Evolutionary conservation across 2,888 invertebrate species (phyloP).

Genomic region (Lithosia quadra): DNA sequence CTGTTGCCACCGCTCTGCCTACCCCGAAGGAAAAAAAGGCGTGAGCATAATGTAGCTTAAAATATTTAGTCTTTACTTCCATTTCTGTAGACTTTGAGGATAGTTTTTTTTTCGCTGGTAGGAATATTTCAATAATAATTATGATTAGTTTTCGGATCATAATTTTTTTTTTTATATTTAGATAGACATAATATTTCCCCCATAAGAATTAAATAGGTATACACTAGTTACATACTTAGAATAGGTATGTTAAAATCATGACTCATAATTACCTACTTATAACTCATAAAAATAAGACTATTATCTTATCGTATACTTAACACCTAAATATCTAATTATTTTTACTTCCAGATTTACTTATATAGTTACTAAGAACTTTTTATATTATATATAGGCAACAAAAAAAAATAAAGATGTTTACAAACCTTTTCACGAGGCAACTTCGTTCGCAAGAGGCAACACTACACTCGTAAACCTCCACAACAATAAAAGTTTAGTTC

Average conservation of each 20-base stretch:
- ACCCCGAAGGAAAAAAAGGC: no score
- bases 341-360: slow-evolving; percentile 9
- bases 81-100: no score
- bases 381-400: not conserved
- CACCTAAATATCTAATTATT: not conserved
- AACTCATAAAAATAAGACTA: not conserved
- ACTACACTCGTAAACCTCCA: slow-evolving; percentile 40
- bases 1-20: no score
- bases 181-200: no score
- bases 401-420: slow-evolving; percentile 27
- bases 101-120: not conserved
- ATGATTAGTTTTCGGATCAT: no score
- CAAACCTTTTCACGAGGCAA: slow-evolving; percentile 47
- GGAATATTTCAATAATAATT: no score
- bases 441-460: slow-evolving; percentile 25
- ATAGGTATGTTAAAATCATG: not conserved
- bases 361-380: not conserved
- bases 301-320: slow-evolving; percentile 5
- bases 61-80: no score
- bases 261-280: no score
- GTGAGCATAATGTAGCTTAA: no score
- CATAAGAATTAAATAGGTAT: no score
- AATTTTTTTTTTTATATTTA: no score
- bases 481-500: slow-evolving; percentile 36
- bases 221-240: no score